Evolutionary conservation across 2,888 invertebrate species (phyloP), one percentile per base, ranked within the genome.

Genomic region (Bombyx huttoni): DNA sequence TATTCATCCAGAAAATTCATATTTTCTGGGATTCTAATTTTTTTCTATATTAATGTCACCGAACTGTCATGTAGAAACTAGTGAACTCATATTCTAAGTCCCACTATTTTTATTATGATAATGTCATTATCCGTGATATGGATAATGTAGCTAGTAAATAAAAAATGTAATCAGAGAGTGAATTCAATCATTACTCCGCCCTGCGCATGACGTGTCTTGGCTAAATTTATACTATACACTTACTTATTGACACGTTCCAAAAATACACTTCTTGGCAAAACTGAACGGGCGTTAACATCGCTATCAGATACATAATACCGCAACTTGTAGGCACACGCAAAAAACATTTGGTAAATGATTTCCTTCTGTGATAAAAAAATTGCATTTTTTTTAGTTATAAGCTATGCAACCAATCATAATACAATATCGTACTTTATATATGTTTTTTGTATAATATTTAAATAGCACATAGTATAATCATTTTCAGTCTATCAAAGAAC

Each of bases 171-270:
- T 40, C 40, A 40, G 8, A 12, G 9, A 58, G 59, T 54, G 70
- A 75, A 81, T 82, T 74, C 79, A 81, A 82, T 82, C 73, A 81
- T 77, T 79, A 68, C 67, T 58, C 66, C 67, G 68, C 74, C 68
- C 71, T 73, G 68, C 62, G 67, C 70, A 75, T 86, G 86, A 86
- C 84, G 84, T 81, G 81, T 79, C 79, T 75, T 60, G 65, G 70
- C 87, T 87, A 87, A 81, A 84, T 82, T 82, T 87, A n/a, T n/a
- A 86, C 81, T 75, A 74, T 78, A 81, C 83, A 85, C 86, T 86
- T 84, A 87, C 80, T 85, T 88, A 87, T 88, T 87, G 88, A 87
- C 87, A 85, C 81, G 86, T 78, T 85, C 87, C 85, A 81, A 86
- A 87, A 88, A 88, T 87, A 87, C 74, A 76, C 73, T 68, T 81